Evolutionary conservation across 2,113 vertebrate genomes (phyloP), one percentile per base, ranked within the genome.

Genomic region (Sula dactylatra): DNA sequence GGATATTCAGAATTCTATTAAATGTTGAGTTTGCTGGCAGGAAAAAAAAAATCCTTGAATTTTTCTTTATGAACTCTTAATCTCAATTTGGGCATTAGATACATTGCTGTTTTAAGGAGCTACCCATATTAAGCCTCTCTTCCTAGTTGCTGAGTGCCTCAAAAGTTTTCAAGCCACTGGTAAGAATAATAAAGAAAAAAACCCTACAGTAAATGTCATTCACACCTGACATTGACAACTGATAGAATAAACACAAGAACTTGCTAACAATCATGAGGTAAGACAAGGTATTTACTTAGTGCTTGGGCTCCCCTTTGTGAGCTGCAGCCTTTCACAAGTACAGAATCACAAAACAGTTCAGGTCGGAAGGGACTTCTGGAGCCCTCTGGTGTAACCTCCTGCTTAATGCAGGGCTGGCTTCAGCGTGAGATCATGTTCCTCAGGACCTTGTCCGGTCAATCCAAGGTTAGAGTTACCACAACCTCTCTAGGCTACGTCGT

Each of bases 391-490:
- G 7, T 31, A 16, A 44, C 27, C 10, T 56, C 16, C 61, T 74
- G 55, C 55, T 82, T 8, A 0, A 2, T 40, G 55, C n/a, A 36
- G 78, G 38, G 22, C 50, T 40, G 40, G 3, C 52, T 50, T 44
- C 38, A 40, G 38, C 40, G 13, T 6, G 4, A 9, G 27, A 11
- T 8, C 0, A 0, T 2, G 5, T 56, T 88, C 49, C 61, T 65
- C 2, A 2, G 59, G 38, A 22, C 31, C 15, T 52, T 1, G 2
- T n/a, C 50, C 26, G 24, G 45, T 44, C 54, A 45, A 4, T 55
- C 49, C 49, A 24, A 56, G 17, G 31, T 24, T 7, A n/a, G 20
- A 49, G 10, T 7, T 44, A 16, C 11, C 45, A 44, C 40, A 82
- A 1, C 36, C 34, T 76, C 27, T 55, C 27, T 18, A 36, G 20